phyloP scores from a whole-genome alignment of 2,113 vertebrate genomes.

The Alethe castanea region DNA sequence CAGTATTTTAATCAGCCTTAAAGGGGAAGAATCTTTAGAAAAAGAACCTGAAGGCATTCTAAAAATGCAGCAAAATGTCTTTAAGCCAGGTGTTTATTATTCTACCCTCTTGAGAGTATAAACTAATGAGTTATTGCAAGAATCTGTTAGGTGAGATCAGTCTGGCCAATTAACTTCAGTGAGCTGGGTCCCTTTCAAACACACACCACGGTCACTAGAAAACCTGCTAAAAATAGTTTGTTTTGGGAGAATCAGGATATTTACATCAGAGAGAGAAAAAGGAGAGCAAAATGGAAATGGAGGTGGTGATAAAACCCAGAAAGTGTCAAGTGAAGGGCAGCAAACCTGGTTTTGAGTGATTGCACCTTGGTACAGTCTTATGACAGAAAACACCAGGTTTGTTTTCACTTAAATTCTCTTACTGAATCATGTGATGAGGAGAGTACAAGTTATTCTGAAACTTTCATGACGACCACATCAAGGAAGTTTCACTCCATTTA shows the following conservation, averaged over 20 bases:
- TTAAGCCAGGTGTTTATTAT: neutral
- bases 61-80: neutral
- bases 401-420: neutral
- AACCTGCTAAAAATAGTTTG: neutral
- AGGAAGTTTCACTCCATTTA: constrained; percentile 44
- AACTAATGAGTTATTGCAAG: neutral
- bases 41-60: neutral
- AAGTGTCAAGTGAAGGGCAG: neutral
- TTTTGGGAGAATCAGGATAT: neutral
- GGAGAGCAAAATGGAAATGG: neutral
- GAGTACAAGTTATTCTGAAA: constrained; percentile 35
- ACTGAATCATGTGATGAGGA: neutral
- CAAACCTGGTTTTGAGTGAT: neutral
- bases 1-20: neutral
- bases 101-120: neutral
- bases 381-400: neutral
- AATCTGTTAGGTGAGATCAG: neutral
- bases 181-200: neutral
- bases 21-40: constrained; percentile 22
- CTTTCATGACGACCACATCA: constrained; percentile 38
- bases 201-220: neutral
- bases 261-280: neutral
- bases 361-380: neutral
- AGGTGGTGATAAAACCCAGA: neutral
- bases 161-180: neutral